Base-by-base conservation (phyloP, 1,140 invertebrate species). In the Pemphigus obesinymphae region DNA sequence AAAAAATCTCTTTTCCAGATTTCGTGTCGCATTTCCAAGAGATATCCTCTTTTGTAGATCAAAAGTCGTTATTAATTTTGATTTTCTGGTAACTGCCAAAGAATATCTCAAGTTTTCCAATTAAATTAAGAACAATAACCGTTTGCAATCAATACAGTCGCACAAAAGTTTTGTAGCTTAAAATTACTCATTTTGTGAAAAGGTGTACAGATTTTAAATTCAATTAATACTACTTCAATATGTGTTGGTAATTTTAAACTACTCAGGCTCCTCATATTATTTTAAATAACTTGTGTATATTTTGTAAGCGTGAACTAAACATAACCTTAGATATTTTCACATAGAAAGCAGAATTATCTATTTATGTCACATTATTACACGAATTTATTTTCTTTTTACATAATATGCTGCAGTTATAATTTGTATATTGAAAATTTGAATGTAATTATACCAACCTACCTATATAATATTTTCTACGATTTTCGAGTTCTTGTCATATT, bases 51-150 rank as follows among this genome's bases (percentile, higher is more conserved):
- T 50, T 78, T 80, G 76, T 80, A 63, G 73, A 78, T 58, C 73
- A 78, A 78, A 78, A 78, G 50, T 58, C 73, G 53, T 78, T 78
- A 78, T 80, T 80, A 80, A 61, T 80, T 80, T 80, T 43, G 37
- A 15, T 29, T 80, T 43, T 80, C 55, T 43, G 70, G 70, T 29
- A 73, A 50, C 70, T 73, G 26, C 45, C 43, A 50, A 48, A 73
- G 70, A 48, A 73, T 50, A 50, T 34, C 70, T 73, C 70, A 50
- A 73, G 70, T 73, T 73, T 73, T 73, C 70, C 70, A 73, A 73
- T 73, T 73, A 73, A 73, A 73, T 50, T n/a, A 17, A 8, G 26
- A 73, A 73, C 17, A 72, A 48, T 48, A 48, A 72, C n/a, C 43
- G 43, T 17, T 26, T 48, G 23, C 26, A 72, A 29, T 29, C 40